Percentiles rank a stretch among this genome's conserved stretches.
Conservation (phyloP, 2,797 vertebrate genomes). For the Brachyrhaphis roseni region DNA sequence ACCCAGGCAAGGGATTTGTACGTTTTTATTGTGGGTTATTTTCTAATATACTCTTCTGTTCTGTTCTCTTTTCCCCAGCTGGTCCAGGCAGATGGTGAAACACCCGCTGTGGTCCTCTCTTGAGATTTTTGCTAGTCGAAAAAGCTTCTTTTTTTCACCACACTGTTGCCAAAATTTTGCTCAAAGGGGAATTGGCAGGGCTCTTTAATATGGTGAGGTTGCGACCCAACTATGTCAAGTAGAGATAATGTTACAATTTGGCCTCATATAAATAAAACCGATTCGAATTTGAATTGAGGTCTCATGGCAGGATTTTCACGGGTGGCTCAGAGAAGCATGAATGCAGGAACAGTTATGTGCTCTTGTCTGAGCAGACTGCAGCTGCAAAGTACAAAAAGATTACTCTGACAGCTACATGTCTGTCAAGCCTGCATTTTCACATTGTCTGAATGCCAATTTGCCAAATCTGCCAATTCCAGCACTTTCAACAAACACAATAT, state of each 20-base stretch:
- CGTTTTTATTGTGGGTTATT: neutral
- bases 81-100: conserved; percentile 10
- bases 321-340: conserved; percentile 11
- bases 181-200: neutral
- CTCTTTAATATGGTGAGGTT: conserved; percentile 2
- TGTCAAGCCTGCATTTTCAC: conserved; percentile 33
- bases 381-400: conserved; percentile 20
- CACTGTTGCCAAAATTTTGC: conserved; percentile 4
- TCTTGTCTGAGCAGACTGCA: conserved; percentile 32
- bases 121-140: neutral
- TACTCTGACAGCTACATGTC: conserved; percentile 41
- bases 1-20: conserved; percentile 28
- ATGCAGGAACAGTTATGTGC: conserved; percentile 8
- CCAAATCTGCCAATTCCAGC: conserved; percentile 17
- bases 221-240: conserved; percentile 1
- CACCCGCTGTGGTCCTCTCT: conserved; percentile 7
- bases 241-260: conserved; percentile 6
- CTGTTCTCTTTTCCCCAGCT: neutral
- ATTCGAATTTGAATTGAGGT: neutral
- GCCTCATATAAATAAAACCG: neutral
- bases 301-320: conserved; percentile 13
- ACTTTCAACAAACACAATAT: conserved; percentile 23
- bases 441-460: conserved; percentile 33
- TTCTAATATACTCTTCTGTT: conserved; percentile 3
- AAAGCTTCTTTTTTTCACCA: neutral